phyloP scores from a whole-genome alignment of 2,113 vertebrate genomes.

The Pedionomus torquatus region DNA sequence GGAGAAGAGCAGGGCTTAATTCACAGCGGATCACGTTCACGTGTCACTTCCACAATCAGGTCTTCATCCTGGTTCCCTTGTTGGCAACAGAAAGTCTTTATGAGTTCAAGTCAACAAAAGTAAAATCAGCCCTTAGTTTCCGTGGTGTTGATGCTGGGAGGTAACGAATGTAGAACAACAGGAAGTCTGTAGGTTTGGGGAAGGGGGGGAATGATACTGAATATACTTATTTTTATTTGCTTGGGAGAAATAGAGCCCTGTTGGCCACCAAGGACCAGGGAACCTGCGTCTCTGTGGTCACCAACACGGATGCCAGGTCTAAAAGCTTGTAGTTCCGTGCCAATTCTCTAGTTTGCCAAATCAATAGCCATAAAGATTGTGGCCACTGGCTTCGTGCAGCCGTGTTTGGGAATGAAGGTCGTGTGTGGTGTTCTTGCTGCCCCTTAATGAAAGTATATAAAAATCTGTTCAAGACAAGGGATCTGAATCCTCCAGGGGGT shows the following conservation, averaged over 20 bases:
- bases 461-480: neutral
- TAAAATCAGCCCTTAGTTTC: neutral
- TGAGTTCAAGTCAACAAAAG: neutral
- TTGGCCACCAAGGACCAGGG: neutral
- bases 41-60: neutral
- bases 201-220: neutral
- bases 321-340: neutral
- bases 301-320: neutral
- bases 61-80: neutral
- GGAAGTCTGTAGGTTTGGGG: neutral
- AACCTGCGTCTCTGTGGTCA: rapidly evolving
- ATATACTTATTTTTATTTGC: neutral
- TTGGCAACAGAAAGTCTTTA: neutral
- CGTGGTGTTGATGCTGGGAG: neutral
- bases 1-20: neutral
- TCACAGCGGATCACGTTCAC: neutral
- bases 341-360: neutral
- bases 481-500: neutral
- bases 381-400: neutral
- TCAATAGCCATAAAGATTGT: neutral
- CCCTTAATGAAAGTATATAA: neutral
- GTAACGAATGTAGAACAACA: neutral
- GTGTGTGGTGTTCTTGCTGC: neutral
- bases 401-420: neutral
- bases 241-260: neutral